These are phyloP conservation scores for Mus musculus DNA, from an alignment of 2,113 vertebrate species.

Conservation along the genomic window DNA sequence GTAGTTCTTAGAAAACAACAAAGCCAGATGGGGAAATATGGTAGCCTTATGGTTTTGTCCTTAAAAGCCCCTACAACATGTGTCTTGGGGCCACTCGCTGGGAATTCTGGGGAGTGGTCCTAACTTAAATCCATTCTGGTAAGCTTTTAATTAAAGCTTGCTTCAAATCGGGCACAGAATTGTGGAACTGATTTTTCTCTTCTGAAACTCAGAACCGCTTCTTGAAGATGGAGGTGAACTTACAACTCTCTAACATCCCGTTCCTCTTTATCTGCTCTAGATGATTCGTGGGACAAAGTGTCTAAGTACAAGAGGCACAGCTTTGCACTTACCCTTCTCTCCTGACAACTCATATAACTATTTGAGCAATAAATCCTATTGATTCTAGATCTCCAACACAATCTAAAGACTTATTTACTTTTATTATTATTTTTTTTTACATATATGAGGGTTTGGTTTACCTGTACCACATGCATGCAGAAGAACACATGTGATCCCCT, in stretches of 20 bases:
- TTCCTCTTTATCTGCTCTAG: background rate
- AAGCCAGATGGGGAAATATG: background rate
- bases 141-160: background rate
- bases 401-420: background rate
- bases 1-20: background rate
- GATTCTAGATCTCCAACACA: background rate
- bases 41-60: background rate
- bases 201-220: background rate
- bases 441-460: background rate
- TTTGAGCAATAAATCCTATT: background rate
- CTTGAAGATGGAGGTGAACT: background rate
- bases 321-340: background rate
- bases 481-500: background rate
- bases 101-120: background rate
- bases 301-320: background rate
- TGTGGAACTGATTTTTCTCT: background rate
- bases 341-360: background rate
- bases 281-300: background rate
- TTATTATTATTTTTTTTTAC: background rate
- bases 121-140: background rate
- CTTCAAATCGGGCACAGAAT: background rate
- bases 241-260: background rate
- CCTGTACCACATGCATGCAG: background rate
- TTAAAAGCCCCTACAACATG: background rate
- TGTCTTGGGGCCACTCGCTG: background rate